Evolutionary conservation across 2,797 vertebrate genomes (phyloP), one percentile per base, ranked within the genome.

Genomic region (Muscicapa striata): DNA sequence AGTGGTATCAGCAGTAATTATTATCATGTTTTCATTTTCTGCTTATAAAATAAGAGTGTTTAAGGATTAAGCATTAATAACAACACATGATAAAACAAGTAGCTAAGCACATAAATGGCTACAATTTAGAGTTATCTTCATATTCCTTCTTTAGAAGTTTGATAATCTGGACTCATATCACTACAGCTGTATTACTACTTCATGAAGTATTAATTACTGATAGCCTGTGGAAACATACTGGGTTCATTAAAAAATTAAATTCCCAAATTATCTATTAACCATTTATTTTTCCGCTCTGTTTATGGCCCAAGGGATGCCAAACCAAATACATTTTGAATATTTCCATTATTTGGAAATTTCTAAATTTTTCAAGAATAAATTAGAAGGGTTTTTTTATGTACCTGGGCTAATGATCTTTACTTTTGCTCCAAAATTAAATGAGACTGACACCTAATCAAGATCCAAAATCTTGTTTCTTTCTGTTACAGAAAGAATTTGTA

Each of bases 381-480:
- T 64, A 18, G 12, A 78, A 49, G 16, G 0, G 11, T 32, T 24
- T 87, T 86, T 86, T 64, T 40, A 84, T 29, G 2, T 36, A 58
- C 17, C 18, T 68, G 20, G 3, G 16, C 30, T 89, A 86, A 80
- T 26, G 24, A 32, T 68, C n/a, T 48, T 29, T 41, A 41, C 29
- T 80, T 85, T 77, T 92, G 36, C 21, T 49, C 48, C 77, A 45
- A 84, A 58, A 86, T 78, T 78, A 91, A 55, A 77, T 43, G 43
- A 78, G 58, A 32, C 30, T 51, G 57, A 61, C 4, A n/a, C 30
- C 51, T 88, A 89, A 94, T 63, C 64, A 72, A 72, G 46, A 80
- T 61, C 67, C 26, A 80, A 63, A 93, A 87, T 59, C 59, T 79
- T 82, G 43, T 73, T 70, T 69, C 55, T 51, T 78, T 74, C 36